A percentile compares a stretch with the other conserved stretches of the same genome.
Evolutionary conservation across 2,797 vertebrate genomes (phyloP).

Genomic region (Neostethus bicornis): DNA sequence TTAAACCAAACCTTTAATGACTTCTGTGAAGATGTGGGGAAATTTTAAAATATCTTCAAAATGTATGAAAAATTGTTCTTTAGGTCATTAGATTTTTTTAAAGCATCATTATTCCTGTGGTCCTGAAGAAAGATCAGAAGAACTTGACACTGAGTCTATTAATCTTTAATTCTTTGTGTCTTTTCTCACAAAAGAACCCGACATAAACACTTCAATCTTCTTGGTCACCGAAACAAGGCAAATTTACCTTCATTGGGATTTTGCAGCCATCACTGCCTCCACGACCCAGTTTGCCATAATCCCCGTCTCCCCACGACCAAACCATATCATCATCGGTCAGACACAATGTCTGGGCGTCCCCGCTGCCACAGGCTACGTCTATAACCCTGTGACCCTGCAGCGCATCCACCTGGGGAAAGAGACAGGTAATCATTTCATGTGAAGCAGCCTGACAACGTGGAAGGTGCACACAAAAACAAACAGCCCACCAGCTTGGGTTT

Average conservation of each 20-base stretch:
- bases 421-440: slow-evolving; percentile 8
- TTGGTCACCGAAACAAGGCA: not conserved
- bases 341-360: slow-evolving; percentile 96
- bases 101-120: not conserved
- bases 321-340: slow-evolving; percentile 97
- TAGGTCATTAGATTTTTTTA: not conserved
- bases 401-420: slow-evolving; percentile 88
- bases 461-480: slow-evolving; percentile 1
- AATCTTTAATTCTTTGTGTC: no score
- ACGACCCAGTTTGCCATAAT: slow-evolving; percentile 96
- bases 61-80: not conserved
- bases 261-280: slow-evolving; percentile 99
- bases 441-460: not conserved
- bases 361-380: slow-evolving; percentile 95
- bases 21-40: not conserved
- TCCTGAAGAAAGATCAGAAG: not conserved
- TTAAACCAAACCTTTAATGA: not conserved
- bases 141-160: not conserved
- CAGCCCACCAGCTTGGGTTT: slow-evolving; percentile 91
- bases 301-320: slow-evolving; percentile 99
- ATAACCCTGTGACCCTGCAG: slow-evolving; percentile 96
- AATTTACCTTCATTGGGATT: slow-evolving; percentile 94
- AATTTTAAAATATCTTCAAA: not conserved
- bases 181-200: not conserved
- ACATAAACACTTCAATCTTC: not conserved